Base-by-base conservation (phyloP, 35 echinoderm and acorn worm species). In the Antedon bifida region DNA sequence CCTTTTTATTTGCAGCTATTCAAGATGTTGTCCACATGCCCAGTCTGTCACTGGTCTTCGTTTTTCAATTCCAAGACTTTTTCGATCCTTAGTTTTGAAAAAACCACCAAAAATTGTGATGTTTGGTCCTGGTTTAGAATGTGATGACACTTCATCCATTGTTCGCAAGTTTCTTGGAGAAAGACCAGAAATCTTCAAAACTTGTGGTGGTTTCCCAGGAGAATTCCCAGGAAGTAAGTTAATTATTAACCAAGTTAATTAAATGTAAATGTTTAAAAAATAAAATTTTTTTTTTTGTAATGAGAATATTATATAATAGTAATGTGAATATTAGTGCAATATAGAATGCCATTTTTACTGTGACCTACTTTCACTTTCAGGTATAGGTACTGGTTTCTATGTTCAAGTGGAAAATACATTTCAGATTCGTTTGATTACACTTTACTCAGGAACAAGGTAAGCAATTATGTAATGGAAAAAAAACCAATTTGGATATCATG, bases 371-470 rank as follows among this genome's bases (percentile, higher is more conserved):
- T 86, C 21, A 75, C 31, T 82, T 85, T 0, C 83, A 96, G 93
- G 93, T 89, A 86, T 96, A 76, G 93, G 93, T 5, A 91, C 93
- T 73, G 93, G 93, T 19, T 96, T 96, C 86, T 84, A 84, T 26
- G 76, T 96, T 32, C 85, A 86, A 75, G 39, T 96, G 75, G 78
- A 91, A 80, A 73, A 89, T 77, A 88, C 78, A 46, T 75, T 38
- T 76, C 76, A 91, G 3, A 74, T 96, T 78, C 78, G 83, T 30
- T 46, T 96, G 75, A 91, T 96, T 5, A 91, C 89, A 0, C 77
- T 96, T 7, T 96, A 96, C 83, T 91, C 89, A 29, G 93, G 86
- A 74, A 91, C 93, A 86, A 96, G 78, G 93, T 96, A 91, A 88
- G 74, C n/a, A n/a, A n/a, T n/a, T n/a, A n/a, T n/a, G n/a, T n/a